Conservation (phyloP, 2,797 vertebrate species). For the Artibeus jamaicensis region DNA sequence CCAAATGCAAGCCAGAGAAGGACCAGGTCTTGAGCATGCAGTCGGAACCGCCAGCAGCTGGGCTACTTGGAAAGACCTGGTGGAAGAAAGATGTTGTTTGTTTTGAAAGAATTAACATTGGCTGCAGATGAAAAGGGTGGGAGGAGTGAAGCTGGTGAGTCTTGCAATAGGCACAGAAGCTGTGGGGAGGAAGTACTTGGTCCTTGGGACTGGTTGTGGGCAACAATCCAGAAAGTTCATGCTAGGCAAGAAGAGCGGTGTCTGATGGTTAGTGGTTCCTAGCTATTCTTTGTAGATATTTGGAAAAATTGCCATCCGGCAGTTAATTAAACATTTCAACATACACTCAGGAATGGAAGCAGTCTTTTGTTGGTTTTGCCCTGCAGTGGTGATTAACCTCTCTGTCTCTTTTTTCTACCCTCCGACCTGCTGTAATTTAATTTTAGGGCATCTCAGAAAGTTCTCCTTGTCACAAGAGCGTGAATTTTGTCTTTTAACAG, state of each 20-base stretch:
- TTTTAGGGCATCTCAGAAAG: background rate
- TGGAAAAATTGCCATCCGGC: background rate
- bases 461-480: background rate
- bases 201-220: background rate
- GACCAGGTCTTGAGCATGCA: background rate
- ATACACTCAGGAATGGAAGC: background rate
- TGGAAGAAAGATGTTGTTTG: background rate
- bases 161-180: background rate
- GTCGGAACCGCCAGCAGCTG: background rate
- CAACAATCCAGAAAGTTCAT: background rate
- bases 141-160: background rate
- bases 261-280: background rate
- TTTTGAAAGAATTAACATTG: background rate
- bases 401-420: background rate
- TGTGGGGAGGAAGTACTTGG: background rate
- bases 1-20: background rate
- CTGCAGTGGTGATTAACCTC: background rate
- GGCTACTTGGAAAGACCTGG: background rate
- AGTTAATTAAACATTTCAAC: background rate
- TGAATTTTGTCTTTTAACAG: background rate
- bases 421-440: background rate
- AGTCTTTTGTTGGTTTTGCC: background rate
- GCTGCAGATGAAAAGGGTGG: background rate
- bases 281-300: too few species aligned
- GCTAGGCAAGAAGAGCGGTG: background rate